Evolutionary conservation across 2,888 invertebrate species (phyloP).

Genomic region (Acronicta alni): DNA sequence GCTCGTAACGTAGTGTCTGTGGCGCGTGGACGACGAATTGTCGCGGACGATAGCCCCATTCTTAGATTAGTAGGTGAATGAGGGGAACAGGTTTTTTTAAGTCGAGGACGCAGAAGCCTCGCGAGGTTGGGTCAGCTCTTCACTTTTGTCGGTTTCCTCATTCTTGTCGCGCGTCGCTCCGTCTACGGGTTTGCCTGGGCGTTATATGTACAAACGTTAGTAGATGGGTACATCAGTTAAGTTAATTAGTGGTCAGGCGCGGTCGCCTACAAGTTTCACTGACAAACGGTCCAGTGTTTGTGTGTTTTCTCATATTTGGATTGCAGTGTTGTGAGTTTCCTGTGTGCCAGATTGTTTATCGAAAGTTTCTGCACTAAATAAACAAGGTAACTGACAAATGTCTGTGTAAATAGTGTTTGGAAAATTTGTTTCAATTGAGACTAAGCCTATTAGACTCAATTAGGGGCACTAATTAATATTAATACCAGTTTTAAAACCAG

Average conservation of each 20-base stretch:
- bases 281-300: slow-evolving; percentile 55
- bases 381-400: slow-evolving; percentile 36
- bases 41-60: slow-evolving; percentile 72
- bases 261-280: slow-evolving; percentile 42
- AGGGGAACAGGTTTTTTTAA: slow-evolving; percentile 76
- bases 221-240: slow-evolving; percentile 65
- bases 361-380: slow-evolving; percentile 45
- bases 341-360: slow-evolving; percentile 50
- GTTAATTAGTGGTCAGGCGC: slow-evolving; percentile 71
- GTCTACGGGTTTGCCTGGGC: slow-evolving; percentile 57
- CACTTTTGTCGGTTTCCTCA: slow-evolving; percentile 72
- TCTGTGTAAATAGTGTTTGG: slow-evolving; percentile 18
- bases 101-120: slow-evolving; percentile 63
- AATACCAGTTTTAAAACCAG: slow-evolving; percentile 32
- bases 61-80: slow-evolving; percentile 84
- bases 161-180: slow-evolving; percentile 63
- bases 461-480: slow-evolving; percentile 44
- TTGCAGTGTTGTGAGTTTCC: slow-evolving; percentile 68
- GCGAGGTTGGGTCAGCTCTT: slow-evolving; percentile 75
- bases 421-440: slow-evolving; percentile 41
- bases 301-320: slow-evolving; percentile 71
- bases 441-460: slow-evolving; percentile 49
- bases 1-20: slow-evolving; percentile 38
- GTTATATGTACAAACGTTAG: slow-evolving; percentile 58
- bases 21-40: slow-evolving; percentile 58